Evolutionary conservation across 2,888 invertebrate species (phyloP).

Genomic region (Perizoma affinitatum): DNA sequence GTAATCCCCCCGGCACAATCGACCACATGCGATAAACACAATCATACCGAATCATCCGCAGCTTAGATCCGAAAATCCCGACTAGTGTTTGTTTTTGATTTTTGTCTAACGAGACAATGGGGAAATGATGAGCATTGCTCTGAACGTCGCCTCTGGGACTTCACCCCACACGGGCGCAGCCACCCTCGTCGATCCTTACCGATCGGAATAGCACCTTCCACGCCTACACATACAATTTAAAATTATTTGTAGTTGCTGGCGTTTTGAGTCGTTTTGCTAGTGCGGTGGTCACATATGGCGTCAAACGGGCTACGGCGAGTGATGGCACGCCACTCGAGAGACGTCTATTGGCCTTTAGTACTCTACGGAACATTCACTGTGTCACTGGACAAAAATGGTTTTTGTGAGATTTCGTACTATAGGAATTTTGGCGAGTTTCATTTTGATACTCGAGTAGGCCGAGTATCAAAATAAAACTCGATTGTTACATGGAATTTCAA

Average conservation of each 20-base stretch:
- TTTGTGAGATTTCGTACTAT: constrained; percentile 56
- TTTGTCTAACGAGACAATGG: constrained; percentile 85
- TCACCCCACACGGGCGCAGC: constrained; percentile 70
- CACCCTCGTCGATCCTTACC: constrained; percentile 52
- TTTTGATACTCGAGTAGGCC: constrained; percentile 2
- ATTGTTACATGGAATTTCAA: not conserved
- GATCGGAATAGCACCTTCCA: constrained; percentile 59
- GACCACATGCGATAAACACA: constrained; percentile 62
- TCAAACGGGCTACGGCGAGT: constrained; percentile 79
- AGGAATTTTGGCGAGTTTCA: constrained; percentile 13
- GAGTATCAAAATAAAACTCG: no score
- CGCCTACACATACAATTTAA: constrained; percentile 50
- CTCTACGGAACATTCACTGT: constrained; percentile 66
- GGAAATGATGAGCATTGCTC: constrained; percentile 82
- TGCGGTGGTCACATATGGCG: constrained; percentile 74
- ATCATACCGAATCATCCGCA: constrained; percentile 73
- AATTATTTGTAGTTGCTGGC: constrained; percentile 45
- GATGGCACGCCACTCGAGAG: constrained; percentile 79
- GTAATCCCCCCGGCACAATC: constrained; percentile 67
- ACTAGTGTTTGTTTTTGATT: constrained; percentile 82
- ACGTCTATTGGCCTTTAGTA: constrained; percentile 73
- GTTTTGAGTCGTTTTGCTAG: constrained; percentile 56
- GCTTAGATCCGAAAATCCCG: constrained; percentile 78
- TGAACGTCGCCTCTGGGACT: constrained; percentile 78
- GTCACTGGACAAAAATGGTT: constrained; percentile 58